These are phyloP conservation scores for Pachliopta kotzebuea DNA, from an alignment of 2,888 invertebrate species.

Conservation along the genomic window DNA sequence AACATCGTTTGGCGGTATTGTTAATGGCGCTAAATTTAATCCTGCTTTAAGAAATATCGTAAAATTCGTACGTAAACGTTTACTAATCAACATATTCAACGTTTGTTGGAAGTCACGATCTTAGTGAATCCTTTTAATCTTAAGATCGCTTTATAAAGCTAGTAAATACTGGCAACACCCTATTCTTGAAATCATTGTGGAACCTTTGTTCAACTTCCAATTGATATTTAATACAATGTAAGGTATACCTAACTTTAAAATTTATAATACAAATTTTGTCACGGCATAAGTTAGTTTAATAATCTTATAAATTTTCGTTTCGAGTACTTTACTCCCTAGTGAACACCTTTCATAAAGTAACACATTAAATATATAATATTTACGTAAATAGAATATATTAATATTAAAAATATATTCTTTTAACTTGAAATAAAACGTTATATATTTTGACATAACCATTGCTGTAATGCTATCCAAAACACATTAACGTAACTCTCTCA, in stretches of 20 bases:
- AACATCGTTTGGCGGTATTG: conserved; percentile 12
- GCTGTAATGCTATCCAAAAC: conserved; percentile 22
- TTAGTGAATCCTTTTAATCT: background rate
- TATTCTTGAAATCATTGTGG: background rate
- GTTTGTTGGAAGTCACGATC: background rate
- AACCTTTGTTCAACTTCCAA: background rate
- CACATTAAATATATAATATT: background rate
- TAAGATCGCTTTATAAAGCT: background rate
- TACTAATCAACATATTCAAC: conserved; percentile 5
- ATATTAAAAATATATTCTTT: background rate
- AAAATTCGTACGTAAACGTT: background rate
- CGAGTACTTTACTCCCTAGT: too few species aligned
- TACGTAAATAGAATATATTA: background rate
- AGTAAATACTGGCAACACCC: background rate
- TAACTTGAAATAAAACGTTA: background rate
- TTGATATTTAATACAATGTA: background rate
- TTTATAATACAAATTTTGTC: background rate
- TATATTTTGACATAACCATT: conserved; percentile 10
- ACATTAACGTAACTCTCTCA: conserved; percentile 25
- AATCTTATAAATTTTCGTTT: background rate
- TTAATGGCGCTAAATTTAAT: background rate
- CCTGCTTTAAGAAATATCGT: conserved; percentile 1
- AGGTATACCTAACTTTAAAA: background rate
- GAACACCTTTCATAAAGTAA: too few species aligned
- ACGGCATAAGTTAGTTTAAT: background rate